Conservation (phyloP, 2,888 invertebrate genomes). For the Dermolepida albohirtum region DNA sequence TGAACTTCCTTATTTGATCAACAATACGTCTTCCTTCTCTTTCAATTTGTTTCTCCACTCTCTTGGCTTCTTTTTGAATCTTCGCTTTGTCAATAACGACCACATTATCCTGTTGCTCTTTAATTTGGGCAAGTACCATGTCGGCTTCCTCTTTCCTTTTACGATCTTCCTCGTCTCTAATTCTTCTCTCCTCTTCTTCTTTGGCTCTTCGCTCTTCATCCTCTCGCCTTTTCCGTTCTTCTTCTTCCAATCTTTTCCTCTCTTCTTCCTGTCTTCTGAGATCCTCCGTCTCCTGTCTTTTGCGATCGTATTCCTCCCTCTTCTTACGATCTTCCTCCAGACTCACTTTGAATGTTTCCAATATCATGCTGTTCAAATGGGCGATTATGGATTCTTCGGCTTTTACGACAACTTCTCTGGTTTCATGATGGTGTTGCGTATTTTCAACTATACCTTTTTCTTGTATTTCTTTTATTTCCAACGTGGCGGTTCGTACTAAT, state of each 20-base stretch:
- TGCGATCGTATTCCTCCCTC: conserved; percentile 17
- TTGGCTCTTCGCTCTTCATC: conserved; percentile 8
- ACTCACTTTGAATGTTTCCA: conserved; percentile 15
- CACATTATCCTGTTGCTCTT: conserved; percentile 4
- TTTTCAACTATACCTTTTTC: conserved; percentile 7
- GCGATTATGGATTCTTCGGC: conserved; percentile 8
- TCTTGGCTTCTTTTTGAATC: not conserved
- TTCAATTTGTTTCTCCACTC: conserved; percentile 15
- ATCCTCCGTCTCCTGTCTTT: conserved; percentile 11
- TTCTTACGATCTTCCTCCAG: conserved; percentile 9
- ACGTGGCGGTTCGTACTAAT: conserved; percentile 14
- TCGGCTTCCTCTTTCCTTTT: conserved; percentile 17
- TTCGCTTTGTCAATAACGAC: not conserved
- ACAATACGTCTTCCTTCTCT: conserved; percentile 17
- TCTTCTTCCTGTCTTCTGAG: not conserved
- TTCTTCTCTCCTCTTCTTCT: conserved; percentile 16
- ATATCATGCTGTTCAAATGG: not conserved
- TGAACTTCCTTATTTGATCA: conserved; percentile 11
- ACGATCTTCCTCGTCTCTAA: conserved; percentile 22
- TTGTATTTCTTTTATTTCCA: conserved; percentile 14
- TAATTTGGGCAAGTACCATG: conserved; percentile 13
- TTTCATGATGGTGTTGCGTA: conserved; percentile 13
- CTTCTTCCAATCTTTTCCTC: conserved; percentile 5
- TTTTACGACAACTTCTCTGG: conserved; percentile 20
- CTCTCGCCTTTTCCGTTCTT: conserved; percentile 1